Conservation (phyloP, 1,140 invertebrate genomes). For the Zaprionus gabonicus region DNA sequence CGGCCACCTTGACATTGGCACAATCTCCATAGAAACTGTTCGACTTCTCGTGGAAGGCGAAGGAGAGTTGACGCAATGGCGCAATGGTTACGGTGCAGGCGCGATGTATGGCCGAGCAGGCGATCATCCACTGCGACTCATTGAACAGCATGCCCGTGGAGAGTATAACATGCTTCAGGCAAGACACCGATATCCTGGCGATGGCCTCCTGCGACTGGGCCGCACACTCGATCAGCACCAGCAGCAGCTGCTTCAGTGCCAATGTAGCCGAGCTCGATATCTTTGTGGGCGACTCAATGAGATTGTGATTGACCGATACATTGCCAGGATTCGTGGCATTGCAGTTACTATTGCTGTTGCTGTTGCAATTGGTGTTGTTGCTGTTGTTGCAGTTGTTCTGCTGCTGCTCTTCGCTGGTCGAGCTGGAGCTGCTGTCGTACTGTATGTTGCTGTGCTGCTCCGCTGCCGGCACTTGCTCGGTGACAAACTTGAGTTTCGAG, state of each 20-base stretch:
- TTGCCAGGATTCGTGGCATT: conserved; percentile 3
- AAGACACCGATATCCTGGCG: conserved; percentile 95
- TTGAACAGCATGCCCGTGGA: conserved; percentile 92
- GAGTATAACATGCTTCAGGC: conserved; percentile 94
- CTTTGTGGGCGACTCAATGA: conserved; percentile 77
- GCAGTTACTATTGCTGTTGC: not conserved
- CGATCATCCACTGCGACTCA: conserved; percentile 93
- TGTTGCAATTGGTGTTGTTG: not conserved
- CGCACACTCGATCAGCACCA: conserved; percentile 96
- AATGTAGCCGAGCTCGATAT: conserved; percentile 87
- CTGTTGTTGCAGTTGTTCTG: conserved; percentile 9
- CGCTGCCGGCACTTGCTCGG: conserved; percentile 56
- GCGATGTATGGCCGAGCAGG: conserved; percentile 91
- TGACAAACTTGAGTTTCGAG: conserved; percentile 80
- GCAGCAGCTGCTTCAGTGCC: conserved; percentile 93
- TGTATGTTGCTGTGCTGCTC: conserved; percentile 24
- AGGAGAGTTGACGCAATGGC: conserved; percentile 92
- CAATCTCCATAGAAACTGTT: conserved; percentile 97
- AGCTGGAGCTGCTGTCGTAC: conserved; percentile 70
- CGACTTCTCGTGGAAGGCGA: conserved; percentile 94
- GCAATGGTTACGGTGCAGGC: conserved; percentile 93
- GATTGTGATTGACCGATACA: conserved; percentile 52
- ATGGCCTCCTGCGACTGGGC: conserved; percentile 94
- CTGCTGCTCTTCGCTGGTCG: conserved; percentile 58
- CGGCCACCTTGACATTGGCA: conserved; percentile 96